A percentile compares a stretch with the other conserved stretches of the same genome.
phyloP scores from a whole-genome alignment of 2,888 invertebrate species.

The Caenorhabditis sp. region DNA sequence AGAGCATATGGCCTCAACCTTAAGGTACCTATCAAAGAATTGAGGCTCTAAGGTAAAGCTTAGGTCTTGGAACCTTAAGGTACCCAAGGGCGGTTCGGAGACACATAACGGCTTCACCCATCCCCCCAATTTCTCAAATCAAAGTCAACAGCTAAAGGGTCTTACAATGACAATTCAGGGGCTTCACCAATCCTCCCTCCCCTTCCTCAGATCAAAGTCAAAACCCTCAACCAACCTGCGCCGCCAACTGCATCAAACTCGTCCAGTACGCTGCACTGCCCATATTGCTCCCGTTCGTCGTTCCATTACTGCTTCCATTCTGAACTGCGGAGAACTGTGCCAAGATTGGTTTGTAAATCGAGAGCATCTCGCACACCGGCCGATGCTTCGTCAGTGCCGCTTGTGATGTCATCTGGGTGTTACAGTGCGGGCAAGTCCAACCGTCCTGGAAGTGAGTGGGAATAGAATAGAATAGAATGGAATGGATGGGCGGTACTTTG shows the following conservation, averaged over 20 bases:
- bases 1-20: no score
- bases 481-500: no score
- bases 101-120: neutral
- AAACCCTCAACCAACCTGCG: slow-evolving; percentile 52
- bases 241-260: slow-evolving; percentile 65
- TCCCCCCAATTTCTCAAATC: no score
- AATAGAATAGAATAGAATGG: no score
- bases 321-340: slow-evolving; percentile 78
- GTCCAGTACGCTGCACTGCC: slow-evolving; percentile 59
- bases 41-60: no score
- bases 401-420: slow-evolving; percentile 89
- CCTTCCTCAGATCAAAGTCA: no score
- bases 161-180: no score
- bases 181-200: neutral
- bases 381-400: slow-evolving; percentile 96
- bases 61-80: no score
- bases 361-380: slow-evolving; percentile 90
- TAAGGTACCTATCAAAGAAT: no score
- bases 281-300: neutral
- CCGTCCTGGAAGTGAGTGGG: no score
- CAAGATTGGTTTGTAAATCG: slow-evolving; percentile 71
- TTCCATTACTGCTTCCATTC: slow-evolving; percentile 71
- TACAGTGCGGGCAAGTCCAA: slow-evolving; percentile 87
- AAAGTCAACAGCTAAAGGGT: no score
- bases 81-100: no score